Percentiles rank a stretch among this genome's conserved stretches.
Conservation (phyloP, 2,888 invertebrate genomes). For the Andricus curvator region DNA sequence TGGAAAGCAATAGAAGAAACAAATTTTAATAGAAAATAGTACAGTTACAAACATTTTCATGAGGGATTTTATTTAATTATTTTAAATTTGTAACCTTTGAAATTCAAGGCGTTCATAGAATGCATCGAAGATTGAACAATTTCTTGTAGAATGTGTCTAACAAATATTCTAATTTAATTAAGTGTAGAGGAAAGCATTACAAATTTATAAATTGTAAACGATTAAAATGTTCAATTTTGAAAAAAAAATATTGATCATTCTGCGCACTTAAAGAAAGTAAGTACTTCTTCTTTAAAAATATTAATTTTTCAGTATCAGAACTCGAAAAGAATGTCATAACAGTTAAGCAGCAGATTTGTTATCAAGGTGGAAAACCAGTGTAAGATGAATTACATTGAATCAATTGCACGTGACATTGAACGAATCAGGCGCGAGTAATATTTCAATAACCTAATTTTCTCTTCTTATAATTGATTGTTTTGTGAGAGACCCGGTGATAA, state of each 20-base stretch:
- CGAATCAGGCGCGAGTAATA: not conserved
- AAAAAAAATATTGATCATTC: not conserved
- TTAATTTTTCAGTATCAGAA: not conserved
- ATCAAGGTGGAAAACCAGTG: not conserved
- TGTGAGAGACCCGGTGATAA: not conserved
- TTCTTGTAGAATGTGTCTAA: too few species aligned
- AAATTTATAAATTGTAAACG: too few species aligned
- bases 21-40: not conserved
- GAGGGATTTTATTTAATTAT: too few species aligned
- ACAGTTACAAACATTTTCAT: too few species aligned
- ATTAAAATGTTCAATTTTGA: not conserved
- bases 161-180: too few species aligned
- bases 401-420: not conserved
- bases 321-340: not conserved
- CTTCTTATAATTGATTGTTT: not conserved
- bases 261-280: not conserved
- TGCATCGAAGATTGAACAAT: too few species aligned
- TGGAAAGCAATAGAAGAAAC: not conserved
- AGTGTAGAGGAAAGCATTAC: too few species aligned
- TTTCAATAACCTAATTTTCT: conserved; percentile 17
- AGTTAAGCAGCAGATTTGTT: not conserved
- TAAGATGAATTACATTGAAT: not conserved
- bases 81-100: too few species aligned
- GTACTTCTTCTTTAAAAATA: not conserved
- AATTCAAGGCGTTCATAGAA: too few species aligned